A percentile compares a stretch with the other conserved stretches of the same genome.
Conservation (phyloP, 2,888 invertebrate genomes). For the Ceramica pisi region DNA sequence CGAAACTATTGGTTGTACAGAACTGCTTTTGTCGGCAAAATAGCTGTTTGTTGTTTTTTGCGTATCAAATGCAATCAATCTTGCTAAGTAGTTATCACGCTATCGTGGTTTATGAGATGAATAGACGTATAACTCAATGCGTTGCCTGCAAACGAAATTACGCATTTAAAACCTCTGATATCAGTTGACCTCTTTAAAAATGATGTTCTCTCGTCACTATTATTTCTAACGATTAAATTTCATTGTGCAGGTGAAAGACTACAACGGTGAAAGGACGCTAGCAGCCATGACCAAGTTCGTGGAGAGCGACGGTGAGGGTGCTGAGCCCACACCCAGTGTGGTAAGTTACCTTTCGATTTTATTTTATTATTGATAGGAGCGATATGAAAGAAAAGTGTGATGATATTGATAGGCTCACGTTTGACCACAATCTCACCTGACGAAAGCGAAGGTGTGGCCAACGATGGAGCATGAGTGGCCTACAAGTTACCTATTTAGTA, state of each 20-base stretch:
- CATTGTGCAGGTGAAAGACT: constrained; percentile 92
- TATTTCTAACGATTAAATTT: constrained; percentile 15
- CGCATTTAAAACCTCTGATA: neutral
- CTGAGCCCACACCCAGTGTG: constrained; percentile 92
- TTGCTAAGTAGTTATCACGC: neutral
- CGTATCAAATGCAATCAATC: neutral
- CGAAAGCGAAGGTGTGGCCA: neutral
- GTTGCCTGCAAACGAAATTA: neutral
- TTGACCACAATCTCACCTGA: no score
- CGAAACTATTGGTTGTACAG: neutral
- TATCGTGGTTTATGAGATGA: neutral
- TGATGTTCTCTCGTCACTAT: neutral
- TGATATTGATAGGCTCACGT: no score
- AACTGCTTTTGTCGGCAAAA: neutral
- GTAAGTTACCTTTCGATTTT: constrained; percentile 76
- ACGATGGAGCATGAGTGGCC: no score
- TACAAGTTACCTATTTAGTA: no score
- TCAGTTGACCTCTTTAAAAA: neutral
- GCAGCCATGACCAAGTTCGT: constrained; percentile 98
- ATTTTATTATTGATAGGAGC: no score
- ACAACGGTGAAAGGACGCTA: constrained; percentile 98
- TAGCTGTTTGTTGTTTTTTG: neutral
- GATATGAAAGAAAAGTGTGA: no score
- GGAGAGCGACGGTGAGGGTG: constrained; percentile 96
- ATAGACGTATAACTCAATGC: neutral